These are phyloP conservation scores for Chiloscyllium plagiosum DNA, from an alignment of 2,113 vertebrate genomes.

Conservation along the genomic window DNA sequence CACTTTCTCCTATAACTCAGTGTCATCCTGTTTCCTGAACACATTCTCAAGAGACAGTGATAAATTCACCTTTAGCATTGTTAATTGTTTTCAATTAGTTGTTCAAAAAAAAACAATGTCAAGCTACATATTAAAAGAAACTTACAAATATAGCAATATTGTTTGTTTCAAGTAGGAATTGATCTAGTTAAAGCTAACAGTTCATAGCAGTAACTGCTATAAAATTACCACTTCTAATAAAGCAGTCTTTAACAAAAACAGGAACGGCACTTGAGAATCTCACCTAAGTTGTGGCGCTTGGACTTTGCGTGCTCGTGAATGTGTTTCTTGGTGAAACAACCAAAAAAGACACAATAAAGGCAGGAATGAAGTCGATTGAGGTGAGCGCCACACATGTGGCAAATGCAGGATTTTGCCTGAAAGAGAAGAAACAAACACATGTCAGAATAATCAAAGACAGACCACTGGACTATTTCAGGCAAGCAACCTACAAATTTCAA, in stretches of 20 bases:
- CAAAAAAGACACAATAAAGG: slow-evolving; percentile 98
- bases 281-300: slow-evolving; percentile 97
- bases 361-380: slow-evolving; percentile 96
- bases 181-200: neutral
- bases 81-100: neutral
- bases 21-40: too few species aligned
- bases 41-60: neutral
- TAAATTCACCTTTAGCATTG: neutral
- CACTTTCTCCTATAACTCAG: too few species aligned
- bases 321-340: slow-evolving; percentile 98
- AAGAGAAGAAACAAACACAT: slow-evolving; percentile 41
- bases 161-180: neutral
- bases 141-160: too few species aligned
- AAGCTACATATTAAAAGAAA: neutral
- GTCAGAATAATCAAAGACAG: neutral
- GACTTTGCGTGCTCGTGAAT: slow-evolving; percentile 97
- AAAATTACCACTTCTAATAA: neutral
- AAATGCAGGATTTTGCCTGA: slow-evolving; percentile 83
- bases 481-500: neutral
- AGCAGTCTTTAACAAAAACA: neutral
- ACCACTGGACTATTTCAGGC: neutral
- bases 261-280: slow-evolving; percentile 45
- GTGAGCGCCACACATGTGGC: slow-evolving; percentile 79
- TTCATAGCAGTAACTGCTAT: neutral
- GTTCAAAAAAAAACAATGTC: neutral